Evolutionary conservation across 2,797 vertebrate genomes (phyloP), one percentile per base, ranked within the genome.

Genomic region (Melanogrammus aeglefinus): DNA sequence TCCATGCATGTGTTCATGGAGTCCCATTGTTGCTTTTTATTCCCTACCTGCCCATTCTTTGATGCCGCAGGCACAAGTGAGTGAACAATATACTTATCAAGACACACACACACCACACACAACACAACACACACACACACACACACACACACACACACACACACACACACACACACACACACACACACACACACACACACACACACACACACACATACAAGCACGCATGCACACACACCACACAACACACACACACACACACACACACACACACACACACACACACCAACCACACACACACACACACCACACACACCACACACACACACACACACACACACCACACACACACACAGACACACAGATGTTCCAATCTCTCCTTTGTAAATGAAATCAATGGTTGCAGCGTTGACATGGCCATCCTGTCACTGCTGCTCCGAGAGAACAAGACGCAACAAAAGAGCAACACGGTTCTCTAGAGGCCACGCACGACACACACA

Each of bases 371-470:
- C 87, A 77, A 70, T 80, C 76, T 78, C 75, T 84, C 83, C 85
- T 90, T 91, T 91, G 87, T 90, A 87, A 92, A 87, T 86, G 78
- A 87, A 90, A 91, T 91, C 91, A 92, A 89, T 91, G 90, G 89
- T 88, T 38, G 27, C 82, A 79, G 82, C 86, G 83, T 85, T 87
- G 86, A 79, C 89, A 88, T 88, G 84, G 79, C 75, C 82, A 76
- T 88, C 88, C 86, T 91, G 90, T 91, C 90, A 85, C 82, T 78
- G 86, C 87, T 83, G 87, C 91, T 91, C 90, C 90, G 90, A 87
- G 38, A 78, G 86, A 88, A 90, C 88, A 90, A 86, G 76, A 81
- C 38, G 84, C 86, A 88, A 89, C 92, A 92, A 91, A 91, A 91
- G 87, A 88, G 81, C 86, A 91, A 89, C 85, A 86, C 79, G 82